A percentile compares a stretch with the other conserved stretches of the same genome.
Conservation (phyloP, 2,797 vertebrate species). For the Amazona finschi region DNA sequence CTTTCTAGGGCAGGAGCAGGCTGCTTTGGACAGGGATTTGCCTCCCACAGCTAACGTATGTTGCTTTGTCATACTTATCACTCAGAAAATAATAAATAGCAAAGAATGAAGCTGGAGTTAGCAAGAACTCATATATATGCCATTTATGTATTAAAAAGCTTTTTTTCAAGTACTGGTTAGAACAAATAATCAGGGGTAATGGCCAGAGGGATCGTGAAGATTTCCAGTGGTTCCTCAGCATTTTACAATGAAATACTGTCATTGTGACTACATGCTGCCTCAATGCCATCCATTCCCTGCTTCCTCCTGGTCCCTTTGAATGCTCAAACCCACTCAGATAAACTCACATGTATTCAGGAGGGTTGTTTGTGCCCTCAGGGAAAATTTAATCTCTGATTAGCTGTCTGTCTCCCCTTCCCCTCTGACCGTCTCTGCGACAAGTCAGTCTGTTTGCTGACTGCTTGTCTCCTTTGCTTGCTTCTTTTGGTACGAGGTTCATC, state of each 20-base stretch:
- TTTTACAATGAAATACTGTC: neutral
- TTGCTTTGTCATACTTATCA: neutral
- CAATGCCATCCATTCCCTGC: neutral
- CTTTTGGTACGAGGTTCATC: neutral
- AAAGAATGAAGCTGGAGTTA: neutral
- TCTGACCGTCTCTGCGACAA: neutral
- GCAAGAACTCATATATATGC: neutral
- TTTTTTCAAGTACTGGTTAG: neutral
- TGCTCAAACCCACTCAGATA: neutral
- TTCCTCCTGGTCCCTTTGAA: neutral
- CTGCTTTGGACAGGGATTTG: neutral
- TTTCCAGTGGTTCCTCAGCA: neutral
- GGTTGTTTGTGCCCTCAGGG: neutral
- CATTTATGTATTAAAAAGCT: neutral
- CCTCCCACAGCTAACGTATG: neutral
- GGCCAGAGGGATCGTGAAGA: neutral
- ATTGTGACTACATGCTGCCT: neutral
- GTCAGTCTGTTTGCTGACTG: neutral
- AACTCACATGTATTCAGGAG: neutral
- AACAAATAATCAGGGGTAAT: neutral
- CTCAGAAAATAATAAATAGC: neutral
- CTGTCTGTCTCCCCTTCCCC: neutral
- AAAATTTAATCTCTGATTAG: slow-evolving; percentile 20
- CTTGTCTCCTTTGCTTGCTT: neutral
- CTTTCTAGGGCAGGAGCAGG: neutral